Conservation (phyloP, 2,113 vertebrate genomes). For the Neomonachus schauinslandi region DNA sequence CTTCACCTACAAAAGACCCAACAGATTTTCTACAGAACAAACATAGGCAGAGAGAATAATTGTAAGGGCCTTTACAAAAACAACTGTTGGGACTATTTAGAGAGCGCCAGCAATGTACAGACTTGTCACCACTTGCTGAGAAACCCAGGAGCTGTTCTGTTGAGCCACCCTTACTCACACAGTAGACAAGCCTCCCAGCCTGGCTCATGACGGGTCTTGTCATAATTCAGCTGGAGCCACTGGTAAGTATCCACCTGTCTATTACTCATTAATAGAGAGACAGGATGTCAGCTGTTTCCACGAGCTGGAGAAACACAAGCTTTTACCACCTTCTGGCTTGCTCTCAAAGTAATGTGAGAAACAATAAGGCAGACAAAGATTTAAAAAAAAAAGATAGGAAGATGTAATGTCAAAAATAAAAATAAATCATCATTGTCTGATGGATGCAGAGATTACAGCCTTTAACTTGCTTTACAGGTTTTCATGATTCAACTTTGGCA, state of each 20-base stretch:
- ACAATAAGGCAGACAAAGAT: constrained; percentile 76
- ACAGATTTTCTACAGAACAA: constrained; percentile 71
- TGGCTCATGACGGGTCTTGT: constrained; percentile 78
- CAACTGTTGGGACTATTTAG: constrained; percentile 74
- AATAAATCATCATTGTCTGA: constrained; percentile 73
- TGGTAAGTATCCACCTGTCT: constrained; percentile 81
- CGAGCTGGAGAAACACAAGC: constrained; percentile 78
- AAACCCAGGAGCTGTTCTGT: constrained; percentile 61
- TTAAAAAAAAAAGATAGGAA: constrained; percentile 66
- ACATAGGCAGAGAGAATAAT: constrained; percentile 67
- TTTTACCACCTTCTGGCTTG: constrained; percentile 78
- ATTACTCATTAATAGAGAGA: constrained; percentile 81
- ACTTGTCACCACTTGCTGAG: constrained; percentile 78
- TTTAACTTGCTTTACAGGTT: constrained; percentile 63
- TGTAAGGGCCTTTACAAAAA: constrained; percentile 75
- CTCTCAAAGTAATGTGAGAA: constrained; percentile 77
- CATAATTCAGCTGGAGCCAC: constrained; percentile 79
- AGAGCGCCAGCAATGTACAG: constrained; percentile 48
- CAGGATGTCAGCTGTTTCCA: constrained; percentile 84
- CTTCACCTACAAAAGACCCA: constrained; percentile 67
- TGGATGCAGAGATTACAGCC: constrained; percentile 63
- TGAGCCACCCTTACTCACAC: constrained; percentile 69
- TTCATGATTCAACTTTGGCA: constrained; percentile 47
- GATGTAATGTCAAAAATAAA: constrained; percentile 71
- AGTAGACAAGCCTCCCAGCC: constrained; percentile 72